Evolutionary conservation across 2,113 vertebrate genomes (phyloP), one percentile per base, ranked within the genome.

Genomic region (Sphaerodactylus townsendi): DNA sequence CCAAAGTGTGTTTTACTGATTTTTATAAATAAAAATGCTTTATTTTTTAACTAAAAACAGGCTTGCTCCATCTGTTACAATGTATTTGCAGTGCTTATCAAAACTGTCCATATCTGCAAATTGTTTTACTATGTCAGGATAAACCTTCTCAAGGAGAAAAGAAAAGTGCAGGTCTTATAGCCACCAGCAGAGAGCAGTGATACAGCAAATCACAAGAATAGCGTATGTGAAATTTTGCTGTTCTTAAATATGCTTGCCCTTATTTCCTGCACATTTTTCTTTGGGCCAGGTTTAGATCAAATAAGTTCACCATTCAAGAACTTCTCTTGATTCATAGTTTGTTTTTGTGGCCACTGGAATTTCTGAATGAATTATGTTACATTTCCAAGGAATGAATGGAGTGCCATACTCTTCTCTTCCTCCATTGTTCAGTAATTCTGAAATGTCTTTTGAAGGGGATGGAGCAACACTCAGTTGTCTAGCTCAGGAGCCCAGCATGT

Each of bases 21-120:
- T 78, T 37, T 79, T 23, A 79, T 71, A 33, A 78, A 85, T 79
- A 79, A 79, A 62, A 79, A 15, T n/a, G 30, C 23, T 37, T 73
- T 44, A 79, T 72, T 83, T 79, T 84, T 79, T 75, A 79, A 79
- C 76, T 79, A 41, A 68, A 56, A 5, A 23, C 15, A 33, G 14
- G 10, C 5, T 75, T 37, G 62, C 9, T 46, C 9, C 23, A 8
- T 19, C 30, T 44, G n/a, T 80, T 33, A 56, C n/a, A 23, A 33
- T 59, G 21, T 44, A 23, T 77, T 66, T 59, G 30, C 19, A 70
- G 6, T 78, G 21, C 37, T 76, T 33, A 68, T 53, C 68, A 9
- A 23, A 46, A 73, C 23, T 28, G 39, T 46, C 10, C 10, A 30
- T 28, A 17, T 73, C 48, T 73, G 23, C 46, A 46, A 46, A 30